Evolutionary conservation across 2,113 vertebrate species (phyloP), one percentile per base, ranked within the genome.

Genomic region (Coptodon bakossiorum): DNA sequence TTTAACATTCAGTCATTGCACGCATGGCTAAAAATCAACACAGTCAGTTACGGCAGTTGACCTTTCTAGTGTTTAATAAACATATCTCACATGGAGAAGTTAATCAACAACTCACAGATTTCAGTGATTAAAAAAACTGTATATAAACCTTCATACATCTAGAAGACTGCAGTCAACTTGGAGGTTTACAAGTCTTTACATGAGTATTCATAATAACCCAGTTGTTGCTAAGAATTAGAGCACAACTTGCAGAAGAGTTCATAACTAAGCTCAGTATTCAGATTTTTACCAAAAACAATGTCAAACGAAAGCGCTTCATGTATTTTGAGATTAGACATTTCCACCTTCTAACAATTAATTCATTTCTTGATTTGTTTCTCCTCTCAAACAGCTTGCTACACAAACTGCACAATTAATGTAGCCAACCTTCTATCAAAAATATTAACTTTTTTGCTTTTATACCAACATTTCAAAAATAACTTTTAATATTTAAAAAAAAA

Each of bases 391-490:
- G 34, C 89, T 63, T 12, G 27, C 71, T 78, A 78, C 71, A 50
- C 71, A 82, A 81, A 82, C 73, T 82, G 71, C 89, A 87, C 85
- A 89, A 88, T 81, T 36, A 88, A 91, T 68, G 84, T n/a, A 50
- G 86, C 82, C 79, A 66, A 85, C 66, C 40, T 85, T 92, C 94
- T 96, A 96, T 96, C 95, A 96, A 95, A 96, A 97, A 96, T 96
- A 96, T 93, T 78, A 81, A 89, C 89, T 94, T 34, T 90, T 85
- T 85, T 82, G 86, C 76, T 38, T 90, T 88, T 84, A 63, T 86
- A 89, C 68, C 79, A 94, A 91, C 45, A 61, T 87, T 88, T 95
- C 89, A 95, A 96, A 96, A 95, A 96, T 96, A 96, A 93, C 71
- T 94, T 96, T 93, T 86, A 91, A 88, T 91, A 93, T 86, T 88